Base-by-base conservation (phyloP, 2,797 vertebrate species). In the Falco biarmicus region DNA sequence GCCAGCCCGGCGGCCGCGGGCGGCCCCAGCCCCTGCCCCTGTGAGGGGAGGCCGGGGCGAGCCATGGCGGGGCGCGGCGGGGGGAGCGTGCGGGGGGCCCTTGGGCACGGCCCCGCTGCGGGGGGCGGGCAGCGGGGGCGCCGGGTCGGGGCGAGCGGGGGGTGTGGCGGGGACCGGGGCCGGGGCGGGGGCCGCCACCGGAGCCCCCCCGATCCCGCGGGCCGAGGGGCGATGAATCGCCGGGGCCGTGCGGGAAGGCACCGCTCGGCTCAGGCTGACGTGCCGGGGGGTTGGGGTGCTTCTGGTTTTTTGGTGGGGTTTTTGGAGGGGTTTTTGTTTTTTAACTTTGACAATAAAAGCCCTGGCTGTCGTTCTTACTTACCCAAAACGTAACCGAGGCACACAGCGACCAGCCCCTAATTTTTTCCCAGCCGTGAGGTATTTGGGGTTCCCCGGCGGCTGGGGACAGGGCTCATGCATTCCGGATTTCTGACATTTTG, bases 261-360 rank as follows among this genome's bases (percentile, higher is more conserved):
- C 2, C 54, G 50, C 63, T 69, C 11, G 25, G 39, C 0, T 15
- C 61, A 0, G 14, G 50, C 9, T 28, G 10, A 8, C 31, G 50
- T 10, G 82, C 5, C 10, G 25, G 16, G 37, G 26, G 0, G 15
- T 25, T 5, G 70, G 28, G 70, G 11, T 2, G 77, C 45, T 6
- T 19, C 14, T 19, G 65, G 17, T 48, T 56, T 34, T 50, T n/a
- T 6, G 10, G 3, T 10, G 43, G 8, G 21, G 7, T 6, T 2
- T 18, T 57, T 5, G 50, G 14, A 5, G 1, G 15, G 15, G 19
- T 18, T 20, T 15, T 15, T 34, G 10, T 37, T 37, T 10, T 34
- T 26, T 6, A 29, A 63, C 39, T 82, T n/a, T 2, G 19, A 1
- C 5, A 13, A 4, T 28, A 34, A 24, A 64, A 31, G 43, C 26